Conservation (phyloP, 2,797 vertebrate genomes). For the Eurystomus glaucurus region DNA sequence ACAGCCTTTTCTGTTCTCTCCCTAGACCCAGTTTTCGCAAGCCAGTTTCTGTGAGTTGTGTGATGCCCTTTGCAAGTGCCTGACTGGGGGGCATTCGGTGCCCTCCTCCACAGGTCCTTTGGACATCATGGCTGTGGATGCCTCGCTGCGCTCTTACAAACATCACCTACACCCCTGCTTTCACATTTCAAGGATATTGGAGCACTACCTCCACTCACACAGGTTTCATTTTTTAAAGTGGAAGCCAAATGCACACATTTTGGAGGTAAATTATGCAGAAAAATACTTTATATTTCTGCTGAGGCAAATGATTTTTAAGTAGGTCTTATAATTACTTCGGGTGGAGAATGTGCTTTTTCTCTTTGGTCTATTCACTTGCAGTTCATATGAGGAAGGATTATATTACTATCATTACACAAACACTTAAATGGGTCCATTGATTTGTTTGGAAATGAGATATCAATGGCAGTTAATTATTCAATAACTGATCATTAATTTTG, state of each 20-base stretch:
- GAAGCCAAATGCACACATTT: slow-evolving; percentile 31
- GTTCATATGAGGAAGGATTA: slow-evolving; percentile 80
- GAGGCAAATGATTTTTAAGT: slow-evolving; percentile 70
- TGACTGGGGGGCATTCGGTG: rapidly evolving
- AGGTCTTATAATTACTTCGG: slow-evolving; percentile 43
- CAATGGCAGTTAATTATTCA: slow-evolving; percentile 83
- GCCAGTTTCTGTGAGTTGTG: rapidly evolving
- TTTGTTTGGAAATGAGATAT: slow-evolving; percentile 84
- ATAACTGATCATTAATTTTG: slow-evolving; percentile 87
- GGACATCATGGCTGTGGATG: not conserved
- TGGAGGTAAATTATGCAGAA: slow-evolving; percentile 66
- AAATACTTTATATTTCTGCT: slow-evolving; percentile 69
- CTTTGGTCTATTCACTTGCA: slow-evolving; percentile 79
- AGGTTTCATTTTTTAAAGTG: slow-evolving; percentile 15
- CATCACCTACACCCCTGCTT: not conserved
- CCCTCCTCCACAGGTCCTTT: rapidly evolving
- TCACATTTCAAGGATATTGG: not conserved
- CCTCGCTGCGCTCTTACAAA: rapidly evolving
- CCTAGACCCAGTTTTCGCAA: not conserved
- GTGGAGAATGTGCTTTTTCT: slow-evolving; percentile 61
- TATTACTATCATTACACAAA: slow-evolving; percentile 86
- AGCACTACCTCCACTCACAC: not conserved
- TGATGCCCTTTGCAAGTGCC: rapidly evolving
- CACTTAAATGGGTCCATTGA: slow-evolving; percentile 84
- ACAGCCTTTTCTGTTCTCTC: rapidly evolving